A percentile compares a stretch with the other conserved stretches of the same genome.
These are phyloP conservation scores for Coregonus ussuriensis DNA, from an alignment of 2,797 vertebrate genomes.

Conservation along the genomic window DNA sequence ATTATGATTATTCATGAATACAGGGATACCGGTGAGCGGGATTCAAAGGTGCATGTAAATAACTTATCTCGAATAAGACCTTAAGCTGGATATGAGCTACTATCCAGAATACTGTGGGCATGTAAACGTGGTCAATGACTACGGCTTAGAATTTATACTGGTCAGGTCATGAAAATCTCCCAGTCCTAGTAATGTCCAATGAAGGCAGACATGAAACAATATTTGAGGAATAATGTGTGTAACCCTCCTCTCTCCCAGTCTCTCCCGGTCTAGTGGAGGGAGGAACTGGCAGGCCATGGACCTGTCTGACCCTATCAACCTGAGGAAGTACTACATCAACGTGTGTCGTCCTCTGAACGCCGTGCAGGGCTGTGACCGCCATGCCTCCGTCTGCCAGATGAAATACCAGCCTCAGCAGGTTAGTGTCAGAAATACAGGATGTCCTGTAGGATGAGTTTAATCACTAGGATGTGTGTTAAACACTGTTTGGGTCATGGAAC, in stretches of 20 bases:
- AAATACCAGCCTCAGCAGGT: constrained; percentile 72
- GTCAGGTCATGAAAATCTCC: no score
- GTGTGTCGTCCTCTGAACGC: constrained; percentile 85
- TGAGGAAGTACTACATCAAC: constrained; percentile 90
- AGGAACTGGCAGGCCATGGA: constrained; percentile 88
- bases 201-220: neutral
- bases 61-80: no score
- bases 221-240: neutral
- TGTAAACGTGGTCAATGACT: no score
- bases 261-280: constrained; percentile 74
- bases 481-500: no score
- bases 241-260: constrained; percentile 65
- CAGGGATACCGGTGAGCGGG: no score
- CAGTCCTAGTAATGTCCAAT: neutral
- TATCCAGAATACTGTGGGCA: no score
- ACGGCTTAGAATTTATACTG: no score
- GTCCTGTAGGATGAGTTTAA: neutral
- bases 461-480: no score
- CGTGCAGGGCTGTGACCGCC: constrained; percentile 83
- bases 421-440: constrained; percentile 34
- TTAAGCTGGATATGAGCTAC: no score
- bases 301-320: constrained; percentile 39
- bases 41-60: no score
- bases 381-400: constrained; percentile 87
- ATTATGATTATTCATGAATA: no score